phyloP scores from a whole-genome alignment of 2,888 invertebrate species.

The Drosophila demipolita region DNA sequence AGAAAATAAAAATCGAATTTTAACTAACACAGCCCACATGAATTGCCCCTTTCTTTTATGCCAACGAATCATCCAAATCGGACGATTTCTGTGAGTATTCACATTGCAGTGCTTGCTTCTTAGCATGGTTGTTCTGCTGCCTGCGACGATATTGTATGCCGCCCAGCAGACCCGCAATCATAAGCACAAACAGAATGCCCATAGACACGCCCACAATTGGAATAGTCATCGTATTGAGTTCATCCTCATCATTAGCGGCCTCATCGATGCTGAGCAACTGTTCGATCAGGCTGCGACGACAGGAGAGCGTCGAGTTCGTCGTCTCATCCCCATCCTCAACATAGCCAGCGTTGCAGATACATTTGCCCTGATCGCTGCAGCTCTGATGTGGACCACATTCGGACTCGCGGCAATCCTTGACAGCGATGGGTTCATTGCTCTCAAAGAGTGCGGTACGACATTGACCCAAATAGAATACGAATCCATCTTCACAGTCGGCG shows the following conservation, averaged over 20 bases:
- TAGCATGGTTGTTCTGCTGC: conserved; percentile 10
- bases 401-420: conserved; percentile 35
- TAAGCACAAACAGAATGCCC: conserved; percentile 49
- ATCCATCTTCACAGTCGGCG: conserved; percentile 59
- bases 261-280: conserved; percentile 58
- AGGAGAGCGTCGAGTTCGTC: conserved; percentile 23
- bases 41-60: conserved; percentile 25
- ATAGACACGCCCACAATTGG: conserved; percentile 64
- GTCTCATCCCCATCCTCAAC: conserved; percentile 10
- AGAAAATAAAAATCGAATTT: conserved; percentile 46
- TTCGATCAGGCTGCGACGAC: conserved; percentile 52
- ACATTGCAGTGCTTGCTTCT: conserved; percentile 53
- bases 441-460: conserved; percentile 71
- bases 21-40: conserved; percentile 62
- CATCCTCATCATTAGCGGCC: conserved; percentile 60
- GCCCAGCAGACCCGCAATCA: conserved; percentile 47
- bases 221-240: conserved; percentile 60
- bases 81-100: conserved; percentile 62
- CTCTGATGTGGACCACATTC: conserved; percentile 61
- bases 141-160: conserved; percentile 28
- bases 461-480: conserved; percentile 62
- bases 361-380: conserved; percentile 51
- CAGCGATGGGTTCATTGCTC: conserved; percentile 52
- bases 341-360: conserved; percentile 60
- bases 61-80: conserved; percentile 72